A percentile compares a stretch with the other conserved stretches of the same genome.
phyloP scores from a whole-genome alignment of 1,140 invertebrate genomes.

The Chlorops oryzae region DNA sequence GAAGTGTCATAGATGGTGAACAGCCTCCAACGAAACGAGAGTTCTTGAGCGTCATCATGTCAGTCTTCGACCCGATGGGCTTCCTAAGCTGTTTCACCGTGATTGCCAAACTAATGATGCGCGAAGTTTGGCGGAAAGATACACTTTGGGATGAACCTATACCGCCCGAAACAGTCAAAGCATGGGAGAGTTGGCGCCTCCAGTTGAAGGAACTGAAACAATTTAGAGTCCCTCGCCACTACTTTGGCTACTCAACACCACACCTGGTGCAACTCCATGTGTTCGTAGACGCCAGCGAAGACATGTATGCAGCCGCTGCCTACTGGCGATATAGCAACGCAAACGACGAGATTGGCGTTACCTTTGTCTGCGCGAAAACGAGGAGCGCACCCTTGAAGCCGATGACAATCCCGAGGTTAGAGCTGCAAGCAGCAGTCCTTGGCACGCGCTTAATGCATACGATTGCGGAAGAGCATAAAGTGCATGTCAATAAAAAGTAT shows the following conservation, averaged over 20 bases:
- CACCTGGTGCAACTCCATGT: not conserved
- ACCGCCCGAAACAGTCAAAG: too few relatives aligned
- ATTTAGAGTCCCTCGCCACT: too few relatives aligned
- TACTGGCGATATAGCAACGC: constrained; percentile 17
- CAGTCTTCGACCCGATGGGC: too few relatives aligned
- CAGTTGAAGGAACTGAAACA: too few relatives aligned
- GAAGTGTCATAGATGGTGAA: too few relatives aligned
- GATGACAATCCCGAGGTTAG: constrained; percentile 40
- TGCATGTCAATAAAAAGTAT: not conserved
- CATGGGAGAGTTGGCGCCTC: too few relatives aligned
- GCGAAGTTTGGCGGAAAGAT: too few relatives aligned
- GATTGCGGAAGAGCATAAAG: not conserved
- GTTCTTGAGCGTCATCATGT: constrained; percentile 7
- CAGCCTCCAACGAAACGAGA: not conserved
- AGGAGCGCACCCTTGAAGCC: constrained; percentile 36
- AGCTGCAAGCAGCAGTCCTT: constrained; percentile 42
- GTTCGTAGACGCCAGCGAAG: constrained; percentile 21
- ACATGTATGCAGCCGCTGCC: constrained; percentile 26
- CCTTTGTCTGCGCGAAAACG: constrained; percentile 18
- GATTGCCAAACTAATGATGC: constrained; percentile 11
- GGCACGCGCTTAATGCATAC: constrained; percentile 25
- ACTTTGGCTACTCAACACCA: too few relatives aligned
- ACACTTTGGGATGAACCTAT: too few relatives aligned
- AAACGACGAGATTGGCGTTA: constrained; percentile 4
- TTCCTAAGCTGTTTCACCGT: constrained; percentile 4